Conservation (phyloP, 1,140 invertebrate species). For the Leptoteleia sp. region DNA sequence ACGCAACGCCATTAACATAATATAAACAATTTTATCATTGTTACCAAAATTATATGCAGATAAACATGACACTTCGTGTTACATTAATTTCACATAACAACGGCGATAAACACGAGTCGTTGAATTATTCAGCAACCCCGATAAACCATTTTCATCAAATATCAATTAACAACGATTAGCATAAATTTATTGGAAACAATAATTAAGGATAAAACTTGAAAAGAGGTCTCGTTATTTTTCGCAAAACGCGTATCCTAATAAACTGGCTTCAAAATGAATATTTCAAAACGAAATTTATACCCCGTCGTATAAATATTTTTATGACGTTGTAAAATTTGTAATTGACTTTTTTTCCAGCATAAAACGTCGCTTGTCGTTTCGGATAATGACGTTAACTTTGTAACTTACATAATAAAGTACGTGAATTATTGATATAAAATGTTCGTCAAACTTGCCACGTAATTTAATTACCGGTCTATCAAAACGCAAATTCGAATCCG, state of each 20-base stretch:
- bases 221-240: conserved; percentile 20
- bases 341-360: conserved; percentile 56
- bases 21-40: conserved; percentile 49
- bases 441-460: conserved; percentile 21
- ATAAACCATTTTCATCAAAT: conserved; percentile 33
- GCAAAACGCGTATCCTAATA: conserved; percentile 19
- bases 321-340: conserved; percentile 56
- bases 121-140: conserved; percentile 39
- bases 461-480: conserved; percentile 40
- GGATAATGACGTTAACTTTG: conserved; percentile 53
- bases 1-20: conserved; percentile 60
- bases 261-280: conserved; percentile 35
- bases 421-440: conserved; percentile 62
- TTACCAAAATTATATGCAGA: conserved; percentile 52
- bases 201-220: conserved; percentile 28
- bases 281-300: conserved; percentile 48
- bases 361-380: conserved; percentile 35
- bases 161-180: conserved; percentile 35
- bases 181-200: conserved; percentile 48
- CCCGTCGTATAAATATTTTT: conserved; percentile 54
- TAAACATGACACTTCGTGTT: conserved; percentile 28
- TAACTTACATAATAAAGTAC: conserved; percentile 52
- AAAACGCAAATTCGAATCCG: conserved; percentile 34
- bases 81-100: conserved; percentile 27
- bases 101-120: conserved; percentile 4